phyloP scores from a whole-genome alignment of 2,797 vertebrate species.

The Acipenser ruthenus region DNA sequence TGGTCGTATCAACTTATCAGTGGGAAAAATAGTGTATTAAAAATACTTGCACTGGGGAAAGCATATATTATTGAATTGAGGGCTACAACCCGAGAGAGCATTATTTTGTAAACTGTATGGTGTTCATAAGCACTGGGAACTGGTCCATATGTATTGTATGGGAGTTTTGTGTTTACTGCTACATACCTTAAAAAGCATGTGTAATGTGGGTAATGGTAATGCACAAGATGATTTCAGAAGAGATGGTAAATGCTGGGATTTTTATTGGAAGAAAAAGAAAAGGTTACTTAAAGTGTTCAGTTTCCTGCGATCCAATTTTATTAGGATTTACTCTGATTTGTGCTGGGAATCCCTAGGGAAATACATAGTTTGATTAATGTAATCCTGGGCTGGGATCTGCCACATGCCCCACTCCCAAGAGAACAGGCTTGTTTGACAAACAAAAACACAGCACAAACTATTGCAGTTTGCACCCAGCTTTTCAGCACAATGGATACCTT shows the following conservation, averaged over 20 bases:
- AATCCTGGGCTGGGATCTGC: constrained; percentile 86
- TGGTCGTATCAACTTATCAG: too few relatives aligned
- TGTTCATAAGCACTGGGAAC: too few relatives aligned
- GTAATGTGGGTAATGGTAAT: not conserved
- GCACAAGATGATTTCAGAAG: constrained; percentile 2
- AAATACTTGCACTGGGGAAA: too few relatives aligned
- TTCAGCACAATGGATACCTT: constrained; percentile 25
- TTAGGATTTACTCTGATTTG: constrained; percentile 97
- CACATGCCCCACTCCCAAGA: constrained; percentile 70
- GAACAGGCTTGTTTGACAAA: constrained; percentile 88
- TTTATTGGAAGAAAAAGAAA: constrained; percentile 14
- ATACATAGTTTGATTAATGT: constrained; percentile 99
- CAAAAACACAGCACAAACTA: constrained; percentile 81
- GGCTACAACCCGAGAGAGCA: too few relatives aligned
- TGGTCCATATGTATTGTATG: too few relatives aligned
- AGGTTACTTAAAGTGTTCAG: constrained; percentile 67
- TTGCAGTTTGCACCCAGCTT: constrained; percentile 64
- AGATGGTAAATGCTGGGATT: not conserved
- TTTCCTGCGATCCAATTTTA: constrained; percentile 92
- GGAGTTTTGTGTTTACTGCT: too few relatives aligned
- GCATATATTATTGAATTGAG: too few relatives aligned
- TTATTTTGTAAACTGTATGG: too few relatives aligned
- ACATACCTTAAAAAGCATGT: too few relatives aligned
- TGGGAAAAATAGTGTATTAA: too few relatives aligned
- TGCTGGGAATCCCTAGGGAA: constrained; percentile 81